phyloP scores from a whole-genome alignment of 1,140 invertebrate species.

The Telenomus remus region DNA sequence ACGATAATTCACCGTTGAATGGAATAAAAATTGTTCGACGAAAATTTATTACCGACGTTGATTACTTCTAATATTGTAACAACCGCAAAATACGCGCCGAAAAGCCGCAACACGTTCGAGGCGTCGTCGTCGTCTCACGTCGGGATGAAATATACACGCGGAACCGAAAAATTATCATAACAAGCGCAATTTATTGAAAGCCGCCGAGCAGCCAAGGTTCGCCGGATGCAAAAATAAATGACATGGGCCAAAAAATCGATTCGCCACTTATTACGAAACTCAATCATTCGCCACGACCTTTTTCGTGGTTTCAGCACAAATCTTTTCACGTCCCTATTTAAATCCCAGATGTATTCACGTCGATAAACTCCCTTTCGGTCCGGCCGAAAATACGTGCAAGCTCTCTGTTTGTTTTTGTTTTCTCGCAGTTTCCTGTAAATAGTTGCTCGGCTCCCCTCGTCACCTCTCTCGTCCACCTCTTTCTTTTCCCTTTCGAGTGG shows the following conservation, averaged over 20 bases:
- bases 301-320: conserved; percentile 27
- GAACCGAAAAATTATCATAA: conserved; percentile 43
- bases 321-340: conserved; percentile 38
- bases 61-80: conserved; percentile 28
- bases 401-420: conserved; percentile 46
- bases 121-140: neutral
- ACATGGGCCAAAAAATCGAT: conserved; percentile 40
- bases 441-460: conserved; percentile 20
- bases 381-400: conserved; percentile 33
- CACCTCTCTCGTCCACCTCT: neutral
- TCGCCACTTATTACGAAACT: conserved; percentile 42
- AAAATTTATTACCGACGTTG: conserved; percentile 22
- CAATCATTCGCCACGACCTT: conserved; percentile 28
- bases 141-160: conserved; percentile 27
- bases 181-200: conserved; percentile 33
- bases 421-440: conserved; percentile 45
- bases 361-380: conserved; percentile 37
- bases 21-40: neutral
- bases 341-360: conserved; percentile 43
- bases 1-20: neutral
- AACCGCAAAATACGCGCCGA: neutral
- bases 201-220: conserved; percentile 13
- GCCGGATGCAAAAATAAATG: conserved; percentile 35
- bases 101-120: neutral
- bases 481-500: conserved; percentile 15